Percentiles rank a stretch among this genome's conserved stretches.
Evolutionary conservation across 2,797 vertebrate species (phyloP).

Genomic region (Orestias chungarensis): DNA sequence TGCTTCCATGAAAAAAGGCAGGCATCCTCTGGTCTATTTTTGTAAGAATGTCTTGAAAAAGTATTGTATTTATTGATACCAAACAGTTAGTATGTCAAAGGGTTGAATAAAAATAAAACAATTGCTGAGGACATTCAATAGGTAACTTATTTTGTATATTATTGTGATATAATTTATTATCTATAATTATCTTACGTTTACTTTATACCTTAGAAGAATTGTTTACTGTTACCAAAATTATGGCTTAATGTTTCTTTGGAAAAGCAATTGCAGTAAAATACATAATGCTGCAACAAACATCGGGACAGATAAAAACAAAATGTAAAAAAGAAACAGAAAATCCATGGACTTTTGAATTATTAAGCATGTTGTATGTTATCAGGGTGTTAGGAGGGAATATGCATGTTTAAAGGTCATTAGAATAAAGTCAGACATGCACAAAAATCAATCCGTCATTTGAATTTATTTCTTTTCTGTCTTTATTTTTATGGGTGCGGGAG

Average conservation of each 20-base stretch:
- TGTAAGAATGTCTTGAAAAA: not conserved
- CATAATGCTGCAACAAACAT: not conserved
- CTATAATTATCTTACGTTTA: not conserved
- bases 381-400: not conserved
- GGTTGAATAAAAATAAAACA: not conserved
- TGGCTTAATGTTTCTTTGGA: not conserved
- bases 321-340: no score
- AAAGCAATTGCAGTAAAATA: not conserved
- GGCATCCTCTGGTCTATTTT: not conserved
- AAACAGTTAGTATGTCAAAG: no score
- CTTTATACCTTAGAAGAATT: not conserved
- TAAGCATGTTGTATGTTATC: not conserved
- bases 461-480: constrained; percentile 17
- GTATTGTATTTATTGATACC: not conserved
- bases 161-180: not conserved
- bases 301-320: not conserved
- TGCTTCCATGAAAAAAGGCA: not conserved
- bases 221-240: not conserved
- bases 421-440: not conserved
- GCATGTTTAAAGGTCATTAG: constrained; percentile 1
- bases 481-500: constrained; percentile 21
- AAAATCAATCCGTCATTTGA: constrained; percentile 21
- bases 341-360: constrained; percentile 1
- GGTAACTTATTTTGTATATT: not conserved
- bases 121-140: not conserved